phyloP scores from a whole-genome alignment of 64 coral and sea anemone genomes.

The Anthopleura sola region DNA sequence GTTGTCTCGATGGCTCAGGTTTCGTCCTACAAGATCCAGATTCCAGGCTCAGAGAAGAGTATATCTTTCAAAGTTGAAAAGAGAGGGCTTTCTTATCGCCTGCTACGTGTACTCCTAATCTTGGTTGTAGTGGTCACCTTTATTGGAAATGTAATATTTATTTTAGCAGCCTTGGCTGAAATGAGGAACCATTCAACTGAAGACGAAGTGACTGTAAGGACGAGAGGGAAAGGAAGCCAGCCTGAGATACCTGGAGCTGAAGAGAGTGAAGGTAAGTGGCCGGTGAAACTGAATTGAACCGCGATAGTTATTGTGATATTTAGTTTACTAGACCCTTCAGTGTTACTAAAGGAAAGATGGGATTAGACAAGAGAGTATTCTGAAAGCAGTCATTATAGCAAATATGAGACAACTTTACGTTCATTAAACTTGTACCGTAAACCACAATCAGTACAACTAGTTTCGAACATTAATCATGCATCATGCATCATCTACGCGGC shows the following conservation, averaged over 20 bases:
- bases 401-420: no score
- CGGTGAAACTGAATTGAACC: not conserved
- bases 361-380: not conserved
- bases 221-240: not conserved
- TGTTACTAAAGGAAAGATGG: not conserved
- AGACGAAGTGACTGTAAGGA: not conserved
- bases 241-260: not conserved
- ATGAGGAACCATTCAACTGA: not conserved
- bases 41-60: not conserved
- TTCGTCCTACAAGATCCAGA: not conserved
- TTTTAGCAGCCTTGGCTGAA: conserved; percentile 12
- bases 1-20: not conserved
- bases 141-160: conserved; percentile 35
- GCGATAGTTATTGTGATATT: no score
- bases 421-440: no score
- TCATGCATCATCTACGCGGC: no score
- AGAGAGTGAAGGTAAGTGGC: not conserved
- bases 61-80: not conserved
- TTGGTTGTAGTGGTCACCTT: conserved; percentile 22
- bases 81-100: not conserved
- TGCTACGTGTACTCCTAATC: conserved; percentile 29
- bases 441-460: no score
- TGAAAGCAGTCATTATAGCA: no score
- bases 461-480: no score
- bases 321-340: no score